Conservation (phyloP, 2,888 invertebrate genomes). For the Ochlodes sylvanus region DNA sequence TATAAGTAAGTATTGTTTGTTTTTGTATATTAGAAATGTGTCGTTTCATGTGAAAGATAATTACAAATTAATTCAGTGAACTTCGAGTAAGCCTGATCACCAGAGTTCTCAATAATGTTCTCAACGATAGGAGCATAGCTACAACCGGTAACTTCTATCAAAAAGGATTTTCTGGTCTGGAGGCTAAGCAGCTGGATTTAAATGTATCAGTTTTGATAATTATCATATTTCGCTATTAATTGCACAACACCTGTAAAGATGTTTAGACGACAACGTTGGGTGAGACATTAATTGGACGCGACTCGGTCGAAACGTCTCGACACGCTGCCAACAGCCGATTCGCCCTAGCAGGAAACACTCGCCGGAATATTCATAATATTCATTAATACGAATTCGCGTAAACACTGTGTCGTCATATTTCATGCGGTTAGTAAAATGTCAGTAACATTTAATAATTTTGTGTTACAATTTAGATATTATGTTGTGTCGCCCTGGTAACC, state of each 20-base stretch:
- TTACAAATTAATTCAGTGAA: too few species aligned
- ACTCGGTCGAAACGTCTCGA: slow-evolving; percentile 45
- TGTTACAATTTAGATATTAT: slow-evolving; percentile 12
- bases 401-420: slow-evolving; percentile 25
- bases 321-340: background rate
- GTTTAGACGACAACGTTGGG: slow-evolving; percentile 50
- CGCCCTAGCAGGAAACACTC: slow-evolving; percentile 2
- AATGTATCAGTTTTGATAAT: background rate
- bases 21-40: too few species aligned
- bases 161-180: too few species aligned
- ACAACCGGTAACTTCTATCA: too few species aligned
- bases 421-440: slow-evolving; percentile 28
- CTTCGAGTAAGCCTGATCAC: too few species aligned
- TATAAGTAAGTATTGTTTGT: too few species aligned
- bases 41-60: too few species aligned
- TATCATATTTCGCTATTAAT: slow-evolving; percentile 54
- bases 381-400: slow-evolving; percentile 22
- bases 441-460: slow-evolving; percentile 12
- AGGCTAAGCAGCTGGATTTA: too few species aligned
- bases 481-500: background rate
- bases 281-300: slow-evolving; percentile 60
- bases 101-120: too few species aligned
- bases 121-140: too few species aligned
- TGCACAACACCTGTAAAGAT: slow-evolving; percentile 62
- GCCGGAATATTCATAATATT: slow-evolving; percentile 1